Evolutionary conservation across 2,797 vertebrate genomes (phyloP).

Genomic region (Gallinago solitaria): DNA sequence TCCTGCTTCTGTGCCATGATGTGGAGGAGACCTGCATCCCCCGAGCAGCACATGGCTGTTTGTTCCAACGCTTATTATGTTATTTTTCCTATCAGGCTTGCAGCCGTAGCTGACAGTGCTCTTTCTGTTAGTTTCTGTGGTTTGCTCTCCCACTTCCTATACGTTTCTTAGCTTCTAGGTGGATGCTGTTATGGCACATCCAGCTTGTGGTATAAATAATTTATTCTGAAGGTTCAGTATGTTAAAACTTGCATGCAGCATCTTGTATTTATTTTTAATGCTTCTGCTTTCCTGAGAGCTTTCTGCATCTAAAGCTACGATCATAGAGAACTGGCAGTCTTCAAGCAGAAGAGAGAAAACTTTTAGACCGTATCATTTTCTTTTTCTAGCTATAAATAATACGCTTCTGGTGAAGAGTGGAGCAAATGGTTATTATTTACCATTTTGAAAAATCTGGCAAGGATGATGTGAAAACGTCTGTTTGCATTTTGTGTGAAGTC

Average conservation of each 20-base stretch:
- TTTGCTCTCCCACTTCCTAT: conserved; percentile 9
- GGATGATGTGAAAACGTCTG: neutral
- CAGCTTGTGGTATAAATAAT: conserved; percentile 62
- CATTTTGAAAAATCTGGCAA: conserved; percentile 14
- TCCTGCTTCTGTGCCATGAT: neutral
- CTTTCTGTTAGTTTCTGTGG: conserved; percentile 13
- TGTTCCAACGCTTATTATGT: neutral
- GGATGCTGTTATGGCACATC: conserved; percentile 43
- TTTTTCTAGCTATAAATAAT: conserved; percentile 36
- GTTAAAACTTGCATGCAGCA: conserved; percentile 22
- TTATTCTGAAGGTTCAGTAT: conserved; percentile 50
- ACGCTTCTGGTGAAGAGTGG: neutral
- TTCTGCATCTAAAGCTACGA: conserved; percentile 32
- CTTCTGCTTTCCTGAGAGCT: conserved; percentile 36
- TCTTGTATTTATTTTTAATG: conserved; percentile 68
- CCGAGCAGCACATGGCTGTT: neutral
- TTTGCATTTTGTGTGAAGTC: conserved; percentile 2
- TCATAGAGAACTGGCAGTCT: conserved; percentile 19
- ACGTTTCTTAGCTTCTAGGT: conserved; percentile 27
- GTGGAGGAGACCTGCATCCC: neutral
- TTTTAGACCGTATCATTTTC: conserved; percentile 25
- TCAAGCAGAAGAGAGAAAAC: conserved; percentile 8
- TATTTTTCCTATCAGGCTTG: neutral
- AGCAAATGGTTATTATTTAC: conserved; percentile 16
- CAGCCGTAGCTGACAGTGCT: neutral